Evolutionary conservation across 2,888 invertebrate species (phyloP).

Genomic region (Neelides folsomi): DNA sequence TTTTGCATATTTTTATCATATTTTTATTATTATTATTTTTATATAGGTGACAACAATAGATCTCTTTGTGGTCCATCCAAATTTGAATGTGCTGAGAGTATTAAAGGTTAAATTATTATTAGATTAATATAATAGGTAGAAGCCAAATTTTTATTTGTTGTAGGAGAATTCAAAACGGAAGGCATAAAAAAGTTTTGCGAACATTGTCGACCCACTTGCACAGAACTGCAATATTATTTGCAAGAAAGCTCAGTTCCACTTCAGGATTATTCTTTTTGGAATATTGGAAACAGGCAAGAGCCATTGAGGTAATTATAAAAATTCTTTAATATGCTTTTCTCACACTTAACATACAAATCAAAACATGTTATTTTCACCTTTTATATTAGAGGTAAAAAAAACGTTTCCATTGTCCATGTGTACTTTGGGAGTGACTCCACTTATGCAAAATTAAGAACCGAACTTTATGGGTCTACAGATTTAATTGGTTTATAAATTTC

Average conservation of each 20-base stretch:
- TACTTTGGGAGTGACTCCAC: slow-evolving; percentile 22
- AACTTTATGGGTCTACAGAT: slow-evolving; percentile 24
- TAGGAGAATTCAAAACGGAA: slow-evolving; percentile 2
- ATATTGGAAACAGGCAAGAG: no score
- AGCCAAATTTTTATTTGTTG: neutral
- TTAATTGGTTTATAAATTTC: slow-evolving; percentile 18
- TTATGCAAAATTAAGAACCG: slow-evolving; percentile 22
- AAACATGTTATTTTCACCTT: no score
- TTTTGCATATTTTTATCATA: neutral
- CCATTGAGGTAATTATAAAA: no score
- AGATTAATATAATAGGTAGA: slow-evolving; percentile 2
- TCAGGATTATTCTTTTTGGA: neutral
- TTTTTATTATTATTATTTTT: neutral
- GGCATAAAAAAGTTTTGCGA: slow-evolving; percentile 8
- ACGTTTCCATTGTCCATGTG: slow-evolving; percentile 26
- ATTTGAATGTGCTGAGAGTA: slow-evolving; percentile 21
- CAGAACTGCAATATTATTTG: slow-evolving; percentile 18
- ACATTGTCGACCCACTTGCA: slow-evolving; percentile 17
- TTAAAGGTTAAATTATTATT: slow-evolving; percentile 15
- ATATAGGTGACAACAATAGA: slow-evolving; percentile 15
- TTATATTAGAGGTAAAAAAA: slow-evolving; percentile 23
- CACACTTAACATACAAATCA: no score
- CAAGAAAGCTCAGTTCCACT: slow-evolving; percentile 9
- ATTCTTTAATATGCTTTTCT: no score
- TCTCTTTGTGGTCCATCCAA: slow-evolving; percentile 20